Evolutionary conservation across 2,113 vertebrate genomes (phyloP).

Genomic region (Muscicapa adusta): DNA sequence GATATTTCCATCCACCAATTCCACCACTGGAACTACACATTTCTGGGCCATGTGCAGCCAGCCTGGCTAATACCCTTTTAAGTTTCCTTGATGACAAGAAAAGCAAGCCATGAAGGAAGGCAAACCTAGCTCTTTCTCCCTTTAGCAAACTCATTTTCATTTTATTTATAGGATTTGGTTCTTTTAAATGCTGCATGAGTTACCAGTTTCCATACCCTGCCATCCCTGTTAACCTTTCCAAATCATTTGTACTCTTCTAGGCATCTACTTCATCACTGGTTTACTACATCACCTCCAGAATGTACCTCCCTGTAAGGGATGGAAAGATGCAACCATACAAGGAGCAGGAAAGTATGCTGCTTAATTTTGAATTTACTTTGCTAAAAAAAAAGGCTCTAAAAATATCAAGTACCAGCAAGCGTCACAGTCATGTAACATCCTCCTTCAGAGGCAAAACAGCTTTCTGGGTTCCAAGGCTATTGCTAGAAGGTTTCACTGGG

Average conservation of each 20-base stretch:
- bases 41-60: neutral
- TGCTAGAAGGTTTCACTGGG: neutral
- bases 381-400: conserved; percentile 44
- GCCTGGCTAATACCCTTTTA: neutral
- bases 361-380: conserved; percentile 24
- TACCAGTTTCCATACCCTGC: neutral
- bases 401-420: conserved; percentile 8
- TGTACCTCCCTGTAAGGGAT: neutral
- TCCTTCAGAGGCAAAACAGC: neutral
- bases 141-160: neutral
- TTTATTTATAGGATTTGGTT: neutral
- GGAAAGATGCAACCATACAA: conserved; percentile 41
- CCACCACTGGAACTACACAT: neutral
- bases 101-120: neutral
- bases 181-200: neutral
- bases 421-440: neutral
- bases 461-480: neutral
- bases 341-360: conserved; percentile 12
- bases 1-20: neutral
- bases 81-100: neutral
- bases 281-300: conserved; percentile 19
- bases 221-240: neutral
- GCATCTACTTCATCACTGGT: neutral
- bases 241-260: neutral
- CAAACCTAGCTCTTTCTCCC: neutral